A percentile compares a stretch with the other conserved stretches of the same genome.
phyloP scores from a whole-genome alignment of 2,797 vertebrate species.

The Furcifer pardalis region DNA sequence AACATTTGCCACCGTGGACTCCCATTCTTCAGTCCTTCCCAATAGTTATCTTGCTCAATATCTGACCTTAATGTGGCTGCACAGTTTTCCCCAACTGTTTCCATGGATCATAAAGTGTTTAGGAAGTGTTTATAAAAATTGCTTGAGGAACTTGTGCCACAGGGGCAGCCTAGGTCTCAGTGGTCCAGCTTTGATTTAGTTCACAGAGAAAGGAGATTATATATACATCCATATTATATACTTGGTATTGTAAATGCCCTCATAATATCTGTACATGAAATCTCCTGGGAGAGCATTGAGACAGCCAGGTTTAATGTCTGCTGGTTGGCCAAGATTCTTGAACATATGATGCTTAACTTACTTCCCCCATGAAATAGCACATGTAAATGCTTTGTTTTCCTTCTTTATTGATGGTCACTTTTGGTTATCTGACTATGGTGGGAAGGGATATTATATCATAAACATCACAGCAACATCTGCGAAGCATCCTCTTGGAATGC shows the following conservation, averaged over 20 bases:
- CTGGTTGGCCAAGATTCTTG: conserved; percentile 73
- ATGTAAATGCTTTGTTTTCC: conserved; percentile 55
- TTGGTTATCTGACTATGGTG: conserved; percentile 65
- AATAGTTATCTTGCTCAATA: conserved; percentile 72
- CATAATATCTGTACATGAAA: conserved; percentile 76
- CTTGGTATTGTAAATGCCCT: conserved; percentile 70
- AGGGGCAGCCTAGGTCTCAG: conserved; percentile 71
- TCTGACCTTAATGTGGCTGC: conserved; percentile 72
- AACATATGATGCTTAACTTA: conserved; percentile 76
- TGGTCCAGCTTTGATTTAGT: conserved; percentile 69
- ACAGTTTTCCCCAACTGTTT: conserved; percentile 70
- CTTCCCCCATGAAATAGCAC: conserved; percentile 77
- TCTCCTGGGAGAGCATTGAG: conserved; percentile 68
- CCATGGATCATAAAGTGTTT: conserved; percentile 77
- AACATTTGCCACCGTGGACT: conserved; percentile 41
- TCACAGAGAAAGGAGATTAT: conserved; percentile 65
- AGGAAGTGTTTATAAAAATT: conserved; percentile 78
- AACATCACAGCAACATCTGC: conserved; percentile 69
- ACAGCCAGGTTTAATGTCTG: conserved; percentile 67
- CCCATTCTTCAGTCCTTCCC: conserved; percentile 47
- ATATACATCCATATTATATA: neutral
- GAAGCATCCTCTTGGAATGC: conserved; percentile 58
- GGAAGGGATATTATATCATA: conserved; percentile 73
- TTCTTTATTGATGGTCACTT: conserved; percentile 67
- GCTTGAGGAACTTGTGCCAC: conserved; percentile 71